phyloP scores from a whole-genome alignment of 2,113 vertebrate species.

The Tragelaphus buxtoni region DNA sequence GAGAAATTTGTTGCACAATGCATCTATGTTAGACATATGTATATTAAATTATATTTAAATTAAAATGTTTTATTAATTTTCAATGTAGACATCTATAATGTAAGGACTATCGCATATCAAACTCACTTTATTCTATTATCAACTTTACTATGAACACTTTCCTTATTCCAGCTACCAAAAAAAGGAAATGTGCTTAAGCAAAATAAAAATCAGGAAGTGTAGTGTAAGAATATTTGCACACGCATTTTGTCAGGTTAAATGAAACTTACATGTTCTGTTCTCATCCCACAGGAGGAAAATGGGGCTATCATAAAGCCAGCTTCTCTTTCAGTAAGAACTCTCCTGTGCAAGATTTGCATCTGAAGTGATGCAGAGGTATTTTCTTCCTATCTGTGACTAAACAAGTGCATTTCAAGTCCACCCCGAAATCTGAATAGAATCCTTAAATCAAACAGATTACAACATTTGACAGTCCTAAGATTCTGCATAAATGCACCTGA shows the following conservation, averaged over 20 bases:
- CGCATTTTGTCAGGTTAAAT: background rate
- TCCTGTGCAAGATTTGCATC: background rate
- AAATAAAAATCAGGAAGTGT: conserved; percentile 32
- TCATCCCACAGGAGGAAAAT: background rate
- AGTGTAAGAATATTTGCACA: conserved; percentile 34
- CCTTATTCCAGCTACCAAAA: conserved; percentile 30
- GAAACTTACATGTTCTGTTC: background rate
- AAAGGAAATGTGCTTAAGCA: conserved; percentile 8
- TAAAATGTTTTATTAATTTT: background rate
- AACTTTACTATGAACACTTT: conserved; percentile 5
- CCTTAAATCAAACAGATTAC: background rate
- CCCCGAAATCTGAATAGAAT: background rate
- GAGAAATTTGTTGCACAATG: background rate
- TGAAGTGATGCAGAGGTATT: background rate
- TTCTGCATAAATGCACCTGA: background rate
- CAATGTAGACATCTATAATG: background rate
- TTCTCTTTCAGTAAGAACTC: background rate
- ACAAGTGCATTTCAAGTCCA: background rate
- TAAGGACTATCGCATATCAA: background rate
- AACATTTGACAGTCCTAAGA: background rate
- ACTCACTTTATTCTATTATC: background rate
- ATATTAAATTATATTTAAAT: background rate
- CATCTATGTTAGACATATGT: background rate
- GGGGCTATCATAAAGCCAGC: background rate
- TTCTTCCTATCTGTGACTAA: background rate